Evolutionary conservation across 2,113 vertebrate genomes (phyloP).

Genomic region (Merops nubicus): DNA sequence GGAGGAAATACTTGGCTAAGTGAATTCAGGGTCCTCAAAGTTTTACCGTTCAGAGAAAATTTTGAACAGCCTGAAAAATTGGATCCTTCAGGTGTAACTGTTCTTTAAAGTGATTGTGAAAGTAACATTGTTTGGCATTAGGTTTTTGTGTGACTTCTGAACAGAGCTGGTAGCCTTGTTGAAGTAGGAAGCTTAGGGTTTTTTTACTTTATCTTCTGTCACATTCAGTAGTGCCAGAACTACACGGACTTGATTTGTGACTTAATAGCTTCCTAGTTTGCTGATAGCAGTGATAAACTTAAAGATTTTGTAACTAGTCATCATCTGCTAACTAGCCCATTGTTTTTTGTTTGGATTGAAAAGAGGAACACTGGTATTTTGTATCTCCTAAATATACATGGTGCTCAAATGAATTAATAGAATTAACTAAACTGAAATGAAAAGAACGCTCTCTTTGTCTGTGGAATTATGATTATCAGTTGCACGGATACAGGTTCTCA

Average conservation of each 20-base stretch:
- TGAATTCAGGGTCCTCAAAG: not conserved
- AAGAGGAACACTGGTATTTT: not conserved
- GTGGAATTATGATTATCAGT: not conserved
- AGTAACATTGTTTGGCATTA: not conserved
- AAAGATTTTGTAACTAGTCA: not conserved
- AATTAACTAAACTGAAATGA: not conserved
- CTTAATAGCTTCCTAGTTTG: not conserved
- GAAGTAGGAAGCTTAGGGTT: not conserved
- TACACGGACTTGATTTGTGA: not conserved
- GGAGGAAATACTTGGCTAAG: not conserved
- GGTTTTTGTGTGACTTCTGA: not conserved
- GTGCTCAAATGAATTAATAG: not conserved
- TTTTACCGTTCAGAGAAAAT: not conserved
- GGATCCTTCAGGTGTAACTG: not conserved
- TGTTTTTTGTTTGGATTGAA: not conserved
- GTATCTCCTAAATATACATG: not conserved
- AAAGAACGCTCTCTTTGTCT: accelerated
- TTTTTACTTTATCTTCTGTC: not conserved
- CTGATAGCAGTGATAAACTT: not conserved
- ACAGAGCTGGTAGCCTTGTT: not conserved
- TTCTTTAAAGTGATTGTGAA: not conserved
- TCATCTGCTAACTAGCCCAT: not conserved
- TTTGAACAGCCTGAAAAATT: not conserved
- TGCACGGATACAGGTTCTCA: not conserved
- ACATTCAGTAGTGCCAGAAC: not conserved